Conservation (phyloP, 2,113 vertebrate species). For the Hylia prasina region DNA sequence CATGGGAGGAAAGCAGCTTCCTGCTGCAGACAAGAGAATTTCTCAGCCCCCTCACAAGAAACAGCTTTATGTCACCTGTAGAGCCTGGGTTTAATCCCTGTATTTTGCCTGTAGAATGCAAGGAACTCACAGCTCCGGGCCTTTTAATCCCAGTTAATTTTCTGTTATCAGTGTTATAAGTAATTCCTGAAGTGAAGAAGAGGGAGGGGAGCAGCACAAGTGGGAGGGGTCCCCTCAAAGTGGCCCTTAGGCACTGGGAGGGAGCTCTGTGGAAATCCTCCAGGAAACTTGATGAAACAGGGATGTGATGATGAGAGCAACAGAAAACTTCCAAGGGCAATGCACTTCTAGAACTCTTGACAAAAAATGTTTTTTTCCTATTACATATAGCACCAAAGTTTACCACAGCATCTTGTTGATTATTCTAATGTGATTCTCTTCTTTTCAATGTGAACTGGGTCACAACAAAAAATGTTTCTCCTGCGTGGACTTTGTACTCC, state of each 20-base stretch:
- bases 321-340: not conserved
- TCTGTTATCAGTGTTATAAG: not conserved
- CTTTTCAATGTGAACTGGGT: not conserved
- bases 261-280: not conserved
- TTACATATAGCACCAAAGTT: not conserved
- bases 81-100: not conserved
- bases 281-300: not conserved
- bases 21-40: not conserved
- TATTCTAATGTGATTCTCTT: not conserved
- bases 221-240: too few species aligned
- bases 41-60: not conserved
- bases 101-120: not conserved
- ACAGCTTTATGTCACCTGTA: not conserved
- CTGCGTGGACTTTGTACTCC: not conserved
- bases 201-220: not conserved
- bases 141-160: not conserved
- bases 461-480: not conserved
- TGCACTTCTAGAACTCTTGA: not conserved
- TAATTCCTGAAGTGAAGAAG: not conserved
- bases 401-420: rapidly evolving
- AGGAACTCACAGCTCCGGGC: rapidly evolving
- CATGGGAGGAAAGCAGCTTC: not conserved
- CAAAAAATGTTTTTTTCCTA: not conserved
- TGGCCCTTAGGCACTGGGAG: not conserved
- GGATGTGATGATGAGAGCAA: not conserved